Evolutionary conservation across 1,140 invertebrate genomes (phyloP).

Genomic region (Drosophila sp.): DNA sequence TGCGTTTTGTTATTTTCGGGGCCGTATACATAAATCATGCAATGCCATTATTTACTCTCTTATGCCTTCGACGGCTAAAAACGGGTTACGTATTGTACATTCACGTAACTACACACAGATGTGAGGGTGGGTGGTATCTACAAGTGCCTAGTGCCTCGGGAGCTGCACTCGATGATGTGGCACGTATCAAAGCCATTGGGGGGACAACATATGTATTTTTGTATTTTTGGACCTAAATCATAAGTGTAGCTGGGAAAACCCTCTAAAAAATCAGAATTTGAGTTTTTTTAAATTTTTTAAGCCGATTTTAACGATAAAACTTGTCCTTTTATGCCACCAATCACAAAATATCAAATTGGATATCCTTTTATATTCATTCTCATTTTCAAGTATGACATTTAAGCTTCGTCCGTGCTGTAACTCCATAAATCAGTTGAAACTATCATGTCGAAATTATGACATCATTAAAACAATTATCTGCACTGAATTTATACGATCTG

Average conservation of each 20-base stretch:
- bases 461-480: slow-evolving; percentile 80
- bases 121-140: slow-evolving; percentile 41
- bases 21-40: slow-evolving; percentile 69
- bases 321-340: no score
- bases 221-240: background rate
- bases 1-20: slow-evolving; percentile 37
- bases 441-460: slow-evolving; percentile 71
- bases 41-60: slow-evolving; percentile 61
- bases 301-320: no score
- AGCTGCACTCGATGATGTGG: slow-evolving; percentile 13
- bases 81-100: slow-evolving; percentile 61
- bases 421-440: slow-evolving; percentile 66
- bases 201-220: background rate
- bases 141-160: slow-evolving; percentile 36
- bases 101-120: slow-evolving; percentile 22
- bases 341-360: no score
- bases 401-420: background rate
- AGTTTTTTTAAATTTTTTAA: no score
- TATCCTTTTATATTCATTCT: background rate
- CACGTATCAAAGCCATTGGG: slow-evolving; percentile 1
- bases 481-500: slow-evolving; percentile 58
- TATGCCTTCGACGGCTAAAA: slow-evolving; percentile 34
- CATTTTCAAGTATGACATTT: background rate
- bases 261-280: background rate
- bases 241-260: background rate